A percentile compares a stretch with the other conserved stretches of the same genome.
Conservation (phyloP, 2,113 vertebrate genomes). For the Parus major region DNA sequence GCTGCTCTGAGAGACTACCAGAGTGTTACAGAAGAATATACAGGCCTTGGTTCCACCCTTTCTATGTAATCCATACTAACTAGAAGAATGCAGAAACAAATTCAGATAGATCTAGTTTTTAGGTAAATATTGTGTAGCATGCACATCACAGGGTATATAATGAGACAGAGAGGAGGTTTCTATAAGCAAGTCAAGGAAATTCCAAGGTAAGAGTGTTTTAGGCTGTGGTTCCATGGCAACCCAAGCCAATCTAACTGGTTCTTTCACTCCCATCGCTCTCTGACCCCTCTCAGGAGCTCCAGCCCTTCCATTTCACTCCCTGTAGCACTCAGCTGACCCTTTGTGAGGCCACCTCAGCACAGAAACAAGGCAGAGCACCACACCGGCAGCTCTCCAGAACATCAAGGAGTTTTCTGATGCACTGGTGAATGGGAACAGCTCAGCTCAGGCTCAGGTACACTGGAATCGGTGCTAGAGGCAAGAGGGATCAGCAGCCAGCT, state of each 20-base stretch:
- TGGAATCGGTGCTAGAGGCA: background rate
- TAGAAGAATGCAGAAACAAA: background rate
- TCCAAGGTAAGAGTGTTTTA: background rate
- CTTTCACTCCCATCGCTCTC: accelerated
- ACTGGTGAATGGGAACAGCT: background rate
- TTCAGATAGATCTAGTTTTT: background rate
- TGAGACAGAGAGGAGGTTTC: background rate
- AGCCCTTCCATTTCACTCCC: background rate
- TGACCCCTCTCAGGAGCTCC: background rate
- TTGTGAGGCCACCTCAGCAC: background rate
- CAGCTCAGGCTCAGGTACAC: background rate
- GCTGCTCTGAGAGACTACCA: background rate
- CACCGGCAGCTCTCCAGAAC: background rate
- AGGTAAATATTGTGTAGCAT: background rate
- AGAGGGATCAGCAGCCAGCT: background rate
- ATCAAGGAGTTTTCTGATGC: background rate
- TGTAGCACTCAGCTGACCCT: background rate
- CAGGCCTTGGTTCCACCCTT: background rate
- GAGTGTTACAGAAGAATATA: background rate
- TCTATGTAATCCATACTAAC: background rate
- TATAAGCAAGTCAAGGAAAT: background rate
- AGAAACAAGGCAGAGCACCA: background rate
- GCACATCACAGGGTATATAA: background rate
- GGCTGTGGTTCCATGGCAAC: background rate
- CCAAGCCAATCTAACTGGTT: background rate